Evolutionary conservation across 2,797 vertebrate species (phyloP).

Genomic region (Gambusia yucatana): DNA sequence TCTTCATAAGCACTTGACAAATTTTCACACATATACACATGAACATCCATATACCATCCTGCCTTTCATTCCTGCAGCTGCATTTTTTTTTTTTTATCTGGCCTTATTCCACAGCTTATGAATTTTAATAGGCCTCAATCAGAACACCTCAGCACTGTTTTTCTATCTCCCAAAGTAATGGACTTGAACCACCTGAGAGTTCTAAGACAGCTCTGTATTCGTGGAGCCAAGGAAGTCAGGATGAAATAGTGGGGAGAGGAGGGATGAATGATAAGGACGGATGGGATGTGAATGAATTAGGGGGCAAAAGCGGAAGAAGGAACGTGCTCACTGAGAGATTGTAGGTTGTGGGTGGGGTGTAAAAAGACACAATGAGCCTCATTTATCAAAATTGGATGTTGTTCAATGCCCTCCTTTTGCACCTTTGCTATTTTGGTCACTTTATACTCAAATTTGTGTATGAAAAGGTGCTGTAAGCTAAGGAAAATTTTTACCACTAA

Average conservation of each 20-base stretch:
- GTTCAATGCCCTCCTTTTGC: neutral
- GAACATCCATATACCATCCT: slow-evolving; percentile 51
- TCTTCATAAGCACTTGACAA: slow-evolving; percentile 60
- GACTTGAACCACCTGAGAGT: slow-evolving; percentile 83
- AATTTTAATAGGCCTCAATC: slow-evolving; percentile 87
- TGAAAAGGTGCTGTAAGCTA: neutral
- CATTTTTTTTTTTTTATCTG: slow-evolving; percentile 70
- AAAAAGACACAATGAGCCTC: slow-evolving; percentile 34
- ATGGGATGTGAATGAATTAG: slow-evolving; percentile 69
- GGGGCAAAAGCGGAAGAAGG: slow-evolving; percentile 24
- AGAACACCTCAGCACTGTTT: slow-evolving; percentile 82
- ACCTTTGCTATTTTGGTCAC: neutral
- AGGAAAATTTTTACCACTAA: neutral
- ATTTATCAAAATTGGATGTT: slow-evolving; percentile 3
- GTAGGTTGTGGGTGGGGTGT: slow-evolving; percentile 21
- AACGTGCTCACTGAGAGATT: slow-evolving; percentile 29
- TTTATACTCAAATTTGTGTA: neutral
- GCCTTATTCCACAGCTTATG: slow-evolving; percentile 85
- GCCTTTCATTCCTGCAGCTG: slow-evolving; percentile 50
- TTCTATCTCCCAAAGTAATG: slow-evolving; percentile 85
- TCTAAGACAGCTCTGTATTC: slow-evolving; percentile 72
- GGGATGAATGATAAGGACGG: slow-evolving; percentile 67
- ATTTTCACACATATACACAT: slow-evolving; percentile 53
- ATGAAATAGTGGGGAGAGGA: slow-evolving; percentile 60
- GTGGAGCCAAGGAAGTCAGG: slow-evolving; percentile 68